These are phyloP conservation scores for Caenorhabditis uteleia DNA, from an alignment of 2,888 invertebrate genomes.

Conservation along the genomic window DNA sequence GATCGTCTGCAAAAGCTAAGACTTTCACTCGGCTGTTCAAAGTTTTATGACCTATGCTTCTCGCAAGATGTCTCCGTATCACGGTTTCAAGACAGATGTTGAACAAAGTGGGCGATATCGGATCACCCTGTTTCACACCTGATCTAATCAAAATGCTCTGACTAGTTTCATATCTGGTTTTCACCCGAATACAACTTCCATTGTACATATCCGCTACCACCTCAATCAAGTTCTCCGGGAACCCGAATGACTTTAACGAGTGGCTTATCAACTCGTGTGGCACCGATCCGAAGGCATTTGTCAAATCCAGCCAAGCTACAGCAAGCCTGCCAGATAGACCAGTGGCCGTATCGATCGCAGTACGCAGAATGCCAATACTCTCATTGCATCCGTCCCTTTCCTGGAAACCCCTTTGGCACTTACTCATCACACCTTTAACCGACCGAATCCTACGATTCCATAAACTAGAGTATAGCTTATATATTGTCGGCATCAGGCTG, in stretches of 20 bases:
- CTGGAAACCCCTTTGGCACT: conserved; percentile 7
- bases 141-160: conserved; percentile 39
- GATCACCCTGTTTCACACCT: conserved; percentile 69
- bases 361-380: conserved; percentile 16
- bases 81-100: conserved; percentile 67
- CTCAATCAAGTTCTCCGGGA: not conserved
- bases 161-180: conserved; percentile 8
- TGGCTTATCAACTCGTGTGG: conserved; percentile 7
- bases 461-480: conserved; percentile 2
- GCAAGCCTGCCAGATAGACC: conserved; percentile 1
- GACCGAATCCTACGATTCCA: conserved; percentile 1
- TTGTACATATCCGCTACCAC: conserved; percentile 15
- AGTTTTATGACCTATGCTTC: not conserved
- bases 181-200: conserved; percentile 9
- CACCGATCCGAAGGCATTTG: conserved; percentile 24
- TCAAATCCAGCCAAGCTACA: conserved; percentile 20
- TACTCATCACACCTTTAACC: conserved; percentile 3
- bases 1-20: conserved; percentile 37
- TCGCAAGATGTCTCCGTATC: conserved; percentile 5
- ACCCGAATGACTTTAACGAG: conserved; percentile 4
- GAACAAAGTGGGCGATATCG: conserved; percentile 68
- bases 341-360: conserved; percentile 12
- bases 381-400: conserved; percentile 5
- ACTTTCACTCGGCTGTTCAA: conserved; percentile 2
- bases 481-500: conserved; percentile 5